Percentiles rank a stretch among this genome's conserved stretches.
Evolutionary conservation across 2,888 invertebrate species (phyloP).

Genomic region (Agapostemon virescens): DNA sequence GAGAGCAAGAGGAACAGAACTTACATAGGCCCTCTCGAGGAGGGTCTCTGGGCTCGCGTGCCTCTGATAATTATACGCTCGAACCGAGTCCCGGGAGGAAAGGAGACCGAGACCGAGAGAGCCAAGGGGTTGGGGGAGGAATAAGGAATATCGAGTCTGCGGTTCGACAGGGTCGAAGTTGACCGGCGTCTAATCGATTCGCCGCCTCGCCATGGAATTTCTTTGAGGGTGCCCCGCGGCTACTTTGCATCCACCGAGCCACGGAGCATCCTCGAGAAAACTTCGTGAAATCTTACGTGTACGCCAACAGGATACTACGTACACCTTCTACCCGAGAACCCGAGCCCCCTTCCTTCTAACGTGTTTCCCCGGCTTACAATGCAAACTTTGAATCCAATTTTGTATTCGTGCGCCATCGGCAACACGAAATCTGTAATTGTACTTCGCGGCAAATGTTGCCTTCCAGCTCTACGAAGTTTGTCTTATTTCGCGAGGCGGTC

Average conservation of each 20-base stretch:
- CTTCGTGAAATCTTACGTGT: constrained; percentile 37
- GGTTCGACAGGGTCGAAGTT: constrained; percentile 79
- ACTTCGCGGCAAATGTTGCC: background rate
- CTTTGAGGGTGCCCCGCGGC: constrained; percentile 66
- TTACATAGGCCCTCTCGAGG: constrained; percentile 60
- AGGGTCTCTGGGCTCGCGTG: constrained; percentile 77
- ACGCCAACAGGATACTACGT: constrained; percentile 6
- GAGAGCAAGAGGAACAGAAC: constrained; percentile 52
- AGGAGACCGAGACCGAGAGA: constrained; percentile 44
- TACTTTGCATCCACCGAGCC: constrained; percentile 61
- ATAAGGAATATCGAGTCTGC: constrained; percentile 73
- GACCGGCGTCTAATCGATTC: constrained; percentile 79
- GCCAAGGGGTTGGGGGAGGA: constrained; percentile 39
- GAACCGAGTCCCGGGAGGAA: constrained; percentile 66
- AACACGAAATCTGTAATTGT: constrained; percentile 6
- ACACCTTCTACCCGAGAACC: background rate
- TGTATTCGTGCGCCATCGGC: background rate
- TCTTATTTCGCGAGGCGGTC: background rate
- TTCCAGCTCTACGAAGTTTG: background rate
- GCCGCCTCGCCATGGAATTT: constrained; percentile 78
- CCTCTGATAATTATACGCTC: constrained; percentile 79
- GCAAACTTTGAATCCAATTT: constrained; percentile 8
- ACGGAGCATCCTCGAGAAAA: constrained; percentile 53
- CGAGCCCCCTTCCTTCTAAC: background rate
- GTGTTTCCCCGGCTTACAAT: background rate